phyloP scores from a whole-genome alignment of 2,888 invertebrate genomes.

The Polyommatus iphigenia region DNA sequence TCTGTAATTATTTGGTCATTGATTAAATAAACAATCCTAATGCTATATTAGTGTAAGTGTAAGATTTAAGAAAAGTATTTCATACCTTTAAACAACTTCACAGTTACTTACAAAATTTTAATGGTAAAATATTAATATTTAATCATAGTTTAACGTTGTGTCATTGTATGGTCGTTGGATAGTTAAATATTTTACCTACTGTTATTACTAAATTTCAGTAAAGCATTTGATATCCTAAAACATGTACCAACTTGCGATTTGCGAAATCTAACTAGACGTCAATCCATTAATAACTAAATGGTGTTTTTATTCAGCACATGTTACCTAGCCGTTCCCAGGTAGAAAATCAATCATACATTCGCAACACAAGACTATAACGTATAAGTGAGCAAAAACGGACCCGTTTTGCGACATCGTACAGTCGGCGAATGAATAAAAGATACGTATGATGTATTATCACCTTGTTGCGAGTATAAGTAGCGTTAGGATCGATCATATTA shows the following conservation, averaged over 20 bases:
- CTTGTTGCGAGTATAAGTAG: slow-evolving; percentile 44
- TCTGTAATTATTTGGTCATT: background rate
- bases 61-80: too few relatives aligned
- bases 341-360: slow-evolving; percentile 35
- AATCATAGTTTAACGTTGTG: too few relatives aligned
- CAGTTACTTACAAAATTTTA: background rate
- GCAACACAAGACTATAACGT: slow-evolving; percentile 49
- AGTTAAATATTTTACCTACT: background rate
- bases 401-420: slow-evolving; percentile 64
- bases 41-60: too few relatives aligned
- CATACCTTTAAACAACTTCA: background rate
- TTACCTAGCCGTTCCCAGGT: slow-evolving; percentile 33
- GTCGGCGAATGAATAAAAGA: slow-evolving; percentile 71
- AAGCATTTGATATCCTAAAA: background rate
- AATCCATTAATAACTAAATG: slow-evolving; percentile 29
- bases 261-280: slow-evolving; percentile 13
- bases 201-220: background rate
- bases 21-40: background rate
- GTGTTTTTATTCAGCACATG: slow-evolving; percentile 30
- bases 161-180: background rate
- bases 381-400: slow-evolving; percentile 55
- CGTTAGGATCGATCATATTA: slow-evolving; percentile 33
- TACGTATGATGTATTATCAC: slow-evolving; percentile 65
- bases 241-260: background rate
- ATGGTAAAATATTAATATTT: background rate